Evolutionary conservation across 2,888 invertebrate genomes (phyloP).

Genomic region (Neoitamus cyanurus): DNA sequence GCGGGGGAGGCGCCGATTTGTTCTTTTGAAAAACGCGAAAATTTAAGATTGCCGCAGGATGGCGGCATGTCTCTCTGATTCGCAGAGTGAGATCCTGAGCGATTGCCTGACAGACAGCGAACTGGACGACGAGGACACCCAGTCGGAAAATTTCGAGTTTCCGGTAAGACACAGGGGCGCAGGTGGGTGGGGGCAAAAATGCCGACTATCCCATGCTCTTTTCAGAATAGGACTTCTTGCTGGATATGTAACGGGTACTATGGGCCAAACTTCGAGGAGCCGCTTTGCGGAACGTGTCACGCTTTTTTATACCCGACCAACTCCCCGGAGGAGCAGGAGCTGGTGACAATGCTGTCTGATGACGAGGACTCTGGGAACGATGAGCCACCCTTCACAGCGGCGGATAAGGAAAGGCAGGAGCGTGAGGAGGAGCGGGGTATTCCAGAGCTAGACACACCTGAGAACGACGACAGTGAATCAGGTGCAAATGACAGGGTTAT

Average conservation of each 20-base stretch:
- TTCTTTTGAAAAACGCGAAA: not conserved
- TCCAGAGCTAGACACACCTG: conserved; percentile 59
- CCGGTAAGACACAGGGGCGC: conserved; percentile 52
- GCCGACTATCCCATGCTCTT: not conserved
- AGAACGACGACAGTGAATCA: conserved; percentile 56
- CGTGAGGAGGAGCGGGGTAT: conserved; percentile 44
- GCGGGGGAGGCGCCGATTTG: not conserved
- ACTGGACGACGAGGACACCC: conserved; percentile 56
- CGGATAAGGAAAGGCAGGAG: conserved; percentile 57
- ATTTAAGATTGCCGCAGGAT: conserved; percentile 6
- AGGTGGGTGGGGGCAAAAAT: not conserved
- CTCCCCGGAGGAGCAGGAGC: conserved; percentile 59
- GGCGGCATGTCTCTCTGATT: conserved; percentile 49
- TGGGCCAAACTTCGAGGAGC: conserved; percentile 90
- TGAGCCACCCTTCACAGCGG: conserved; percentile 73
- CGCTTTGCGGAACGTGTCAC: conserved; percentile 92
- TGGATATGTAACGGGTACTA: conserved; percentile 92
- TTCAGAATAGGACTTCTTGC: conserved; percentile 69
- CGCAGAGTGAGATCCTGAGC: conserved; percentile 43
- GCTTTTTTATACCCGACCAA: conserved; percentile 88
- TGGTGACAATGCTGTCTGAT: conserved; percentile 73
- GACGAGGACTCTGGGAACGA: conserved; percentile 96
- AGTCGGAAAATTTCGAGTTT: conserved; percentile 55
- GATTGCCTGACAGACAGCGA: conserved; percentile 51
- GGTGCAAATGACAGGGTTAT: conserved; percentile 52